phyloP scores from a whole-genome alignment of 2,113 vertebrate species.

The Cygnus atratus region DNA sequence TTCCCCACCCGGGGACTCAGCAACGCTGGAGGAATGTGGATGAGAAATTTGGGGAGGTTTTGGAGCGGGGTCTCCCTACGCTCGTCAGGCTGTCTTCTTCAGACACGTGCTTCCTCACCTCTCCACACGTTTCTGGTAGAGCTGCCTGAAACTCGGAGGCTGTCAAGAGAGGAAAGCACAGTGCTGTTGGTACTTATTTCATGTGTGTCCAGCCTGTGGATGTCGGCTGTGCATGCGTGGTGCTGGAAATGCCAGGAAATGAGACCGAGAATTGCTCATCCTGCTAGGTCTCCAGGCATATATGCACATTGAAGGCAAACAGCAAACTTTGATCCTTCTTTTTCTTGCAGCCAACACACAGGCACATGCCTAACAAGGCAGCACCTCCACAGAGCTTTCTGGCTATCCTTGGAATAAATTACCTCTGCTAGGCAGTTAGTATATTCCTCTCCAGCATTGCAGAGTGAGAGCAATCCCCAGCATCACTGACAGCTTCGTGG shows the following conservation, averaged over 20 bases:
- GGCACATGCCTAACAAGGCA: rapidly evolving
- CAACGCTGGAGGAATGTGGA: rapidly evolving
- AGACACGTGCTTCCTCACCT: background rate
- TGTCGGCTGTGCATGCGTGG: rapidly evolving
- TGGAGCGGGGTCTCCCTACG: background rate
- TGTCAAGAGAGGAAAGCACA: background rate
- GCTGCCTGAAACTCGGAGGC: background rate
- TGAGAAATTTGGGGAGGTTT: background rate
- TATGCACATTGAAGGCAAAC: rapidly evolving
- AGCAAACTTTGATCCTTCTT: background rate
- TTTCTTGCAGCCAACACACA: background rate
- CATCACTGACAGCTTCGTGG: background rate
- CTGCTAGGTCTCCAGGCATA: background rate
- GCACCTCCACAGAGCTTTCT: rapidly evolving
- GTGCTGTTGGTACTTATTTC: background rate
- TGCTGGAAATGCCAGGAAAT: background rate
- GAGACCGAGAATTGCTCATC: background rate
- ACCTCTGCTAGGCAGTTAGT: background rate
- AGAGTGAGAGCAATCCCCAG: background rate
- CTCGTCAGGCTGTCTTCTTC: background rate
- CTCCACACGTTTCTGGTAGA: background rate
- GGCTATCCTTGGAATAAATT: rapidly evolving
- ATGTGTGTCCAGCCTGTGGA: background rate
- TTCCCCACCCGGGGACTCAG: rapidly evolving
- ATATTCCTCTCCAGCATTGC: background rate